Percentiles rank a stretch among this genome's conserved stretches.
Conservation (phyloP, 1,140 invertebrate species). For the Bombus waltoni region DNA sequence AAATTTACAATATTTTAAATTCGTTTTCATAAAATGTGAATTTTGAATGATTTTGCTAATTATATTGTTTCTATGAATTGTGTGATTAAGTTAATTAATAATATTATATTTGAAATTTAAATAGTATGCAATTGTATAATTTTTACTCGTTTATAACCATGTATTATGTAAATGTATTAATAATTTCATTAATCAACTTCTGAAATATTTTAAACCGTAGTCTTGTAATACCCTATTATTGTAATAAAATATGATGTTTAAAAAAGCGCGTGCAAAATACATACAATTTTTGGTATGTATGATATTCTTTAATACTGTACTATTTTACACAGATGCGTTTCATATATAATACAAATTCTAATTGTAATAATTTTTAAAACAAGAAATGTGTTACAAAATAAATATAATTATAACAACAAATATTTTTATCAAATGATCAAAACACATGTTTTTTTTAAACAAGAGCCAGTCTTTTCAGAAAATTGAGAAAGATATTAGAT, state of each 20-base stretch:
- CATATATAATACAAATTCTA: conserved; percentile 40
- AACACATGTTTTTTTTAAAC: conserved; percentile 15
- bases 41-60: not conserved
- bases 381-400: conserved; percentile 23
- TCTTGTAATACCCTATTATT: not conserved
- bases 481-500: conserved; percentile 33
- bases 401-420: conserved; percentile 44
- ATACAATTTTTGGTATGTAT: conserved; percentile 18
- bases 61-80: not conserved
- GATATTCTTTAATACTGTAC: conserved; percentile 30
- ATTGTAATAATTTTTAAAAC: conserved; percentile 29
- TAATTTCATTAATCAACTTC: not conserved
- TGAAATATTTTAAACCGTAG: not conserved
- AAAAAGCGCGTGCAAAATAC: not conserved
- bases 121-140: not conserved
- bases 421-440: conserved; percentile 19
- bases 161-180: not conserved
- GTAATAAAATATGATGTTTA: not conserved
- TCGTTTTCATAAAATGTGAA: not conserved
- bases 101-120: not conserved
- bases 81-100: not conserved
- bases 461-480: conserved; percentile 41
- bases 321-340: conserved; percentile 27
- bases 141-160: not conserved
- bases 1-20: not conserved